Conservation (phyloP, 1,140 invertebrate species). For the Brachionus manjavacas region DNA sequence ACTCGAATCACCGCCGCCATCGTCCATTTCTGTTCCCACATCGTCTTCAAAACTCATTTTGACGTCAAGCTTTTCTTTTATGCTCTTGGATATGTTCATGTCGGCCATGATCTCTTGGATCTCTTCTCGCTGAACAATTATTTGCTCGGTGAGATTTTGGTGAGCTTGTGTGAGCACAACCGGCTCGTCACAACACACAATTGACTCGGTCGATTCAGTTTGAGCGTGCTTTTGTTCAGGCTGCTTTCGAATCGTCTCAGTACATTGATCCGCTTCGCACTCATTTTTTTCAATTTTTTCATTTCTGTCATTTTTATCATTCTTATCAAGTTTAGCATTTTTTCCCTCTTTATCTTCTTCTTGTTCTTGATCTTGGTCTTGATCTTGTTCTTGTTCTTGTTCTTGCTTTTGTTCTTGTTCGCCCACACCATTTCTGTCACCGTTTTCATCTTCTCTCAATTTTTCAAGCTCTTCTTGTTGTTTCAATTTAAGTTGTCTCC, state of each 20-base stretch:
- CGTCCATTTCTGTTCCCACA: not conserved
- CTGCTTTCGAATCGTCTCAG: not conserved
- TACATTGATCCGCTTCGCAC: not conserved
- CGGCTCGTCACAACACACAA: not conserved
- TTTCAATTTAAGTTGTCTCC: conserved; percentile 29
- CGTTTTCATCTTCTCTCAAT: not conserved
- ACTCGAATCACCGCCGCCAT: not conserved
- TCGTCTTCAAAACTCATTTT: conserved; percentile 28
- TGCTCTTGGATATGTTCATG: conserved; percentile 6
- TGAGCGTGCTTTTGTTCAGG: not conserved
- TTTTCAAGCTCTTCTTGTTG: conserved; percentile 21
- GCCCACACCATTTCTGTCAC: too few species aligned
- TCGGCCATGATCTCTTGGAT: conserved; percentile 4
- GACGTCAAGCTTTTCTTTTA: conserved; percentile 10
- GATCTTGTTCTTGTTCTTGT: too few species aligned
- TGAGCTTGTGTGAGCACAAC: not conserved
- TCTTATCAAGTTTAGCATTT: too few species aligned
- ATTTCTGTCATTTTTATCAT: too few species aligned
- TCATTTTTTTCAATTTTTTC: not conserved
- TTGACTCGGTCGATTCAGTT: not conserved
- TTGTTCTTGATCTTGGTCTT: too few species aligned
- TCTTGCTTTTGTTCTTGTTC: too few species aligned
- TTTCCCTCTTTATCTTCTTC: too few species aligned
- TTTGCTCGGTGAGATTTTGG: not conserved
- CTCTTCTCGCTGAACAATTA: conserved; percentile 34